Evolutionary conservation across 2,888 invertebrate genomes (phyloP).

Genomic region (Acanthosoma haemorrhoidale): DNA sequence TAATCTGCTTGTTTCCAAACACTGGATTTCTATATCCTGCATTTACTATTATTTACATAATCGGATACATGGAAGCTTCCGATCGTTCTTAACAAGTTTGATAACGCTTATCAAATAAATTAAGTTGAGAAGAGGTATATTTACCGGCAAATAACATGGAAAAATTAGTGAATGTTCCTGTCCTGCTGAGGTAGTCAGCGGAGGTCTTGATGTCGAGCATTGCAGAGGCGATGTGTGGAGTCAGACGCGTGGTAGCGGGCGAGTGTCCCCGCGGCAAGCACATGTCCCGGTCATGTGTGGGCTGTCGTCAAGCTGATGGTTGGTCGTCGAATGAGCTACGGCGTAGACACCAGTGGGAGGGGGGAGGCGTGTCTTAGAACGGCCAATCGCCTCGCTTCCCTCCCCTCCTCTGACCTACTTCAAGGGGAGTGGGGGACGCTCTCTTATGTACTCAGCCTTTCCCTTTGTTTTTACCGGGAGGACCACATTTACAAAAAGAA

Average conservation of each 20-base stretch:
- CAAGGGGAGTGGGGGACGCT: not conserved
- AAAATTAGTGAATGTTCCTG: constrained; percentile 88
- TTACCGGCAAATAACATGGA: constrained; percentile 91
- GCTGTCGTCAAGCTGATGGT: not conserved
- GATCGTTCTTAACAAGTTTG: no score
- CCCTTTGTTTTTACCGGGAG: not conserved
- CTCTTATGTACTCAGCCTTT: not conserved
- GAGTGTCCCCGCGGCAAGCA: constrained; percentile 24
- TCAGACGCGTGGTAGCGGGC: constrained; percentile 21
- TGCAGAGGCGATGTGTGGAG: constrained; percentile 30
- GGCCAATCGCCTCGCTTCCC: not conserved
- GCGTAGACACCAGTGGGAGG: constrained; percentile 37
- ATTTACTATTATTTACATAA: no score
- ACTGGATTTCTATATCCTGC: no score
- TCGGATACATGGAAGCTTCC: no score
- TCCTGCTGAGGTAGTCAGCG: constrained; percentile 83
- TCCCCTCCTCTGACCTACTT: constrained; percentile 24
- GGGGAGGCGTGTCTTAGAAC: constrained; percentile 34
- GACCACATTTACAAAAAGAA: not conserved
- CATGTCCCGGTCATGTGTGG: constrained; percentile 27
- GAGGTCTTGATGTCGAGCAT: constrained; percentile 92
- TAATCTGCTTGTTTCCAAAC: no score
- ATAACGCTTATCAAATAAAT: no score
- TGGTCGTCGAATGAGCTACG: constrained; percentile 13
- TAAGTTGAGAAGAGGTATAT: no score